Evolutionary conservation across 2,888 invertebrate species (phyloP).

Genomic region (Boloria selene): DNA sequence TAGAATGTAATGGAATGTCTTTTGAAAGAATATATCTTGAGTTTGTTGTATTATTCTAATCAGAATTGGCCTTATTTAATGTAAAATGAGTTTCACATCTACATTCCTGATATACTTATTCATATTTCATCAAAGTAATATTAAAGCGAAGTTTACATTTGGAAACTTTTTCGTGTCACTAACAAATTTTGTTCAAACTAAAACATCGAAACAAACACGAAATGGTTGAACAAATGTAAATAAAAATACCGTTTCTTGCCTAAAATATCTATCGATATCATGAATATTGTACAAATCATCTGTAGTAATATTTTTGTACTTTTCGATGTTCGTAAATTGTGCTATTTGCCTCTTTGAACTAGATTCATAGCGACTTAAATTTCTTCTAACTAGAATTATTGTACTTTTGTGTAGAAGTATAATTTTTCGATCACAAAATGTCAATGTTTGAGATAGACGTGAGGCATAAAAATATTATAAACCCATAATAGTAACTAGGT

Average conservation of each 20-base stretch:
- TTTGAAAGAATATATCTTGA: background rate
- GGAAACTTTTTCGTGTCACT: background rate
- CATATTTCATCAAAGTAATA: background rate
- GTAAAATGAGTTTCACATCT: constrained; percentile 1
- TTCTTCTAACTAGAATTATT: background rate
- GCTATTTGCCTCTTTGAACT: background rate
- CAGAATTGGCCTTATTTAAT: constrained; percentile 11
- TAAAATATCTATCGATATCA: constrained; percentile 6
- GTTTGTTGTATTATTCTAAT: background rate
- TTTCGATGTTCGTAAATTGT: constrained; percentile 21
- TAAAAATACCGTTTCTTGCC: constrained; percentile 10
- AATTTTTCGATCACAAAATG: background rate
- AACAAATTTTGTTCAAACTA: background rate
- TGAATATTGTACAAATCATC: constrained; percentile 21
- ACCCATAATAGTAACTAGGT: constrained; percentile 1
- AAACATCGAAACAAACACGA: background rate
- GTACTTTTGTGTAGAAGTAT: background rate
- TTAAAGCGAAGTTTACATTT: background rate
- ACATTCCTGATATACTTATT: constrained; percentile 9
- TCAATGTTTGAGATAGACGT: constrained; percentile 10
- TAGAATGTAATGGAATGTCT: background rate
- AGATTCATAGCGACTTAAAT: constrained; percentile 11
- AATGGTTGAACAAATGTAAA: background rate
- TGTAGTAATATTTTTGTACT: constrained; percentile 26
- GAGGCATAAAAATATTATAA: background rate